Conservation (phyloP, 2,888 invertebrate species). For the Nasonia oneida region DNA sequence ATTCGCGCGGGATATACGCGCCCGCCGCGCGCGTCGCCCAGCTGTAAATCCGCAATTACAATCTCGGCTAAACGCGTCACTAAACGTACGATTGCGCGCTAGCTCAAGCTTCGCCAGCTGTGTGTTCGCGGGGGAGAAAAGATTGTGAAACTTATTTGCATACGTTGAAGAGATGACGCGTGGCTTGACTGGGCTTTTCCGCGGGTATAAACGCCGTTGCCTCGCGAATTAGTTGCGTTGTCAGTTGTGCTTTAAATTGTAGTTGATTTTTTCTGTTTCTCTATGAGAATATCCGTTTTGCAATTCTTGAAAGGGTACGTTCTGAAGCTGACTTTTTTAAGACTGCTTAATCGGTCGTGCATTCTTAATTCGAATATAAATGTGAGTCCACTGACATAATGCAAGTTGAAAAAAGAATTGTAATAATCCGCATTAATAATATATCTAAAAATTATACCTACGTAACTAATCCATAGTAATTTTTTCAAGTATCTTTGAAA, state of each 20-base stretch:
- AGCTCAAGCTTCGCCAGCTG: too few relatives aligned
- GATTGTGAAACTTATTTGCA: slow-evolving; percentile 38
- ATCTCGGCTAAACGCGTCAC: slow-evolving; percentile 43
- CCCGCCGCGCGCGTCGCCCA: slow-evolving; percentile 38
- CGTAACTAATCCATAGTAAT: too few relatives aligned
- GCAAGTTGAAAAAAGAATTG: too few relatives aligned
- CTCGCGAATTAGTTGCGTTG: not conserved
- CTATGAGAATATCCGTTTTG: not conserved
- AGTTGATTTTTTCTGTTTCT: not conserved
- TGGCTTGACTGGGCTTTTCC: not conserved
- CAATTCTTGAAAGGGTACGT: not conserved
- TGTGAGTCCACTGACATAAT: not conserved
- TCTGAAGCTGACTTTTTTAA: not conserved
- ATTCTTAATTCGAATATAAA: not conserved
- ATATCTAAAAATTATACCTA: too few relatives aligned
- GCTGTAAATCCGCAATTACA: slow-evolving; percentile 62
- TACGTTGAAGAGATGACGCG: slow-evolving; percentile 1
- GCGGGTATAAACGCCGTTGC: not conserved
- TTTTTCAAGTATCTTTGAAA: not conserved
- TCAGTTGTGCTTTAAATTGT: not conserved
- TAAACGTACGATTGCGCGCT: not conserved
- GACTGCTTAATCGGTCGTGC: not conserved
- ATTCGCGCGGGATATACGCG: slow-evolving; percentile 57
- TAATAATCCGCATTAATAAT: too few relatives aligned
- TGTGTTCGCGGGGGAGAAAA: slow-evolving; percentile 5